Conservation (phyloP, 2,113 vertebrate genomes). For the Dendrocopos noguchii region DNA sequence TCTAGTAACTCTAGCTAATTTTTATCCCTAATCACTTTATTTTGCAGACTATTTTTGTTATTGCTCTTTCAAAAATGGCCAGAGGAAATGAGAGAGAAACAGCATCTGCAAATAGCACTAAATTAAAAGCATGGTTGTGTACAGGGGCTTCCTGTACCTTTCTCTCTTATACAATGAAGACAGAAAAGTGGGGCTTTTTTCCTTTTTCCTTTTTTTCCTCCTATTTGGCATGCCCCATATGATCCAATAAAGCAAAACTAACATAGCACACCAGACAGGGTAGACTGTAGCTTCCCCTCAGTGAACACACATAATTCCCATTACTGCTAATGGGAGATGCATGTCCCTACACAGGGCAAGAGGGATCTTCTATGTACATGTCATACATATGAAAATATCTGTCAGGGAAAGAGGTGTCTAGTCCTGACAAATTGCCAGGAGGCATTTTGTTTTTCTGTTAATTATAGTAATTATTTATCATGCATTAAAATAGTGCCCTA, state of each 20-base stretch:
- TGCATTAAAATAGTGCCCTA: constrained; percentile 54
- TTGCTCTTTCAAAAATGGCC: constrained; percentile 17
- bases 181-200: neutral
- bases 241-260: constrained; percentile 55
- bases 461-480: constrained; percentile 67
- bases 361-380: constrained; percentile 46
- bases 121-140: constrained; percentile 61
- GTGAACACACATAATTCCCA: constrained; percentile 64
- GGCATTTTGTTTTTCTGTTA: constrained; percentile 43
- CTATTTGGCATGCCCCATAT: constrained; percentile 38
- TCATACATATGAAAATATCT: constrained; percentile 70
- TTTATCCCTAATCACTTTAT: constrained; percentile 36
- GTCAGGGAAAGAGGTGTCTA: constrained; percentile 52
- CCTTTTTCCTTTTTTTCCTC: neutral
- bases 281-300: constrained; percentile 54
- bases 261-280: constrained; percentile 3
- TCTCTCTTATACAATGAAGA: constrained; percentile 14
- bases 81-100: constrained; percentile 25
- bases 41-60: constrained; percentile 50
- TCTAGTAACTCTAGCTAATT: constrained; percentile 46
- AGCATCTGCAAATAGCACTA: constrained; percentile 37
- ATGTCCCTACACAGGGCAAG: constrained; percentile 27
- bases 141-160: constrained; percentile 11
- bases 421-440: constrained; percentile 57
- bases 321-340: constrained; percentile 65